phyloP scores from a whole-genome alignment of 2,888 invertebrate genomes.

The Ariolimax columbianus region DNA sequence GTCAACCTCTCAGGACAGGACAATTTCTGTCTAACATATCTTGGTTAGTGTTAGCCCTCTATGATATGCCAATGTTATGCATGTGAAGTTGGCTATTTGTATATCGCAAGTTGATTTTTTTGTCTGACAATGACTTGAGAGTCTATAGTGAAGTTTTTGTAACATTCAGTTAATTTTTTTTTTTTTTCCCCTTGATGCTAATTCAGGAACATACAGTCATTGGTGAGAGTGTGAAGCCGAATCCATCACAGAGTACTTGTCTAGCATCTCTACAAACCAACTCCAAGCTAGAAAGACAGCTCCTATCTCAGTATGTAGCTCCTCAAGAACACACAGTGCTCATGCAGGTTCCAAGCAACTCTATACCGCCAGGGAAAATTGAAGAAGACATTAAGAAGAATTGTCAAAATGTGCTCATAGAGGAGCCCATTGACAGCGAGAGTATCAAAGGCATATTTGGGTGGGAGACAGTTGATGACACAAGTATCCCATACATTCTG shows the following conservation, averaged over 20 bases:
- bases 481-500: constrained; percentile 89
- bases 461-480: constrained; percentile 90
- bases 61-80: neutral
- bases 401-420: constrained; percentile 25
- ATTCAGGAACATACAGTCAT: constrained; percentile 39
- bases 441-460: constrained; percentile 85
- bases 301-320: neutral
- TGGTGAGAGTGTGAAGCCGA: constrained; percentile 57
- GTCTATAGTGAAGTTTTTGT: neutral
- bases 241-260: constrained; percentile 48
- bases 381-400: neutral
- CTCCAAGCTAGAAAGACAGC: neutral
- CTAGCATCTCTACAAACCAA: constrained; percentile 6
- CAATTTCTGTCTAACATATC: too few species aligned
- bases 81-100: neutral
- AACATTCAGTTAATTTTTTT: neutral
- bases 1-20: too few species aligned
- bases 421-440: constrained; percentile 56
- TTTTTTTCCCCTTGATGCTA: too few species aligned
- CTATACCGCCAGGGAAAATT: constrained; percentile 5
- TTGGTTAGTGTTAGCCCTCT: too few species aligned
- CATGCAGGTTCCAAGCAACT: constrained; percentile 33
- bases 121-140: neutral
- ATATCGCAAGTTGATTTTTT: neutral
- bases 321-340: constrained; percentile 14